These are phyloP conservation scores for Noctua fimbriata DNA, from an alignment of 2,888 invertebrate species.

Conservation along the genomic window DNA sequence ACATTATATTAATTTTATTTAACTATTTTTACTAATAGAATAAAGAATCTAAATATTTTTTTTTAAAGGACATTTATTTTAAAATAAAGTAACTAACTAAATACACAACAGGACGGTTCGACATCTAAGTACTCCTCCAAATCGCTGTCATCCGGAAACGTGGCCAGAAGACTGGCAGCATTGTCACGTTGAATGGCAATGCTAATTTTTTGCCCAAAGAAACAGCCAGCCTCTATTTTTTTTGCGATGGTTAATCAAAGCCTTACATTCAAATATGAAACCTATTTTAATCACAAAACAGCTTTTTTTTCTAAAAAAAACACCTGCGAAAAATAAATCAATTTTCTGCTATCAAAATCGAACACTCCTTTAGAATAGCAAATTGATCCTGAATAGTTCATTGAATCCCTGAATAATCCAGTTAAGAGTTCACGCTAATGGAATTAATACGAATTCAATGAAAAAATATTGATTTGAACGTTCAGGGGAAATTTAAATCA, in stretches of 20 bases:
- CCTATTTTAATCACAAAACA: no score
- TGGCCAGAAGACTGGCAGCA: background rate
- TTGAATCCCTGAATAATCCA: conserved; percentile 50
- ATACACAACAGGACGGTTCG: no score
- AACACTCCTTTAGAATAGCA: conserved; percentile 46
- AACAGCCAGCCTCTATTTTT: background rate
- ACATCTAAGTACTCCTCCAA: no score
- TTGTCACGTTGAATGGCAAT: background rate
- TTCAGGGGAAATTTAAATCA: conserved; percentile 45
- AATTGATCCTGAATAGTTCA: conserved; percentile 59
- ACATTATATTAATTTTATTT: no score
- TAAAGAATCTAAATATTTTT: no score
- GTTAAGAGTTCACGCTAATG: conserved; percentile 47
- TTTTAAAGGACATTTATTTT: no score
- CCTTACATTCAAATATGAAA: background rate
- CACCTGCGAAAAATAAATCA: conserved; percentile 13
- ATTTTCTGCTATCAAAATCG: conserved; percentile 24
- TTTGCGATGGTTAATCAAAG: background rate
- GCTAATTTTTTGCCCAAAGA: background rate
- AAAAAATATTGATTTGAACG: conserved; percentile 48
- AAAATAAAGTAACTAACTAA: no score
- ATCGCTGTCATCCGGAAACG: background rate
- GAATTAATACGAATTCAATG: conserved; percentile 59
- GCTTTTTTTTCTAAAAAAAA: no score
- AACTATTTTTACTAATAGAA: no score